Base-by-base conservation (phyloP, 2,113 vertebrate genomes). In the Nymphicus hollandicus region DNA sequence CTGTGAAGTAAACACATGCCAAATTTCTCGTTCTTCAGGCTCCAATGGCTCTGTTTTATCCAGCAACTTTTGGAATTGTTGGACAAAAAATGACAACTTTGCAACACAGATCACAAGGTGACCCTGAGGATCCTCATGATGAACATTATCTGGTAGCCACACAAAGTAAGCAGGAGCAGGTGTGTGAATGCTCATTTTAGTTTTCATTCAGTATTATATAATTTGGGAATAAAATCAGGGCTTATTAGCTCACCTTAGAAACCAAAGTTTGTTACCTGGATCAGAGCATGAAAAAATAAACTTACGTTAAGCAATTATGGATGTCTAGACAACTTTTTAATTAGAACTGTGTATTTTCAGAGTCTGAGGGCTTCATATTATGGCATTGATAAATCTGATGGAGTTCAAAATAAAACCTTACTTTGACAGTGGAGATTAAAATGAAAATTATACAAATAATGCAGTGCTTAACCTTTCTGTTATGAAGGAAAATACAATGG, bases 131-230 rank as follows among this genome's bases (percentile, higher is more conserved):
- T 84, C 99, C 99, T 47, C 99, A 99, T 10, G 99, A 99, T 96
- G 99, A 99, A 15, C 99, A 99, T 91, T 99, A 99, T 95, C 98
- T 99, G 53, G 96, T 99, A 92, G 98, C 98, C 64, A 99, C 99
- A 11, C 99, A 99, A 96, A 99, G 99, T 98, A 99, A 99, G 97
- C 99, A 99, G 91, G 99, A 99, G 80, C 99, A 99, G 98, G 99
- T 99, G 77, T 69, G 86, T 73, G 53, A 93, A 78, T 68, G 28
- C 39, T 88, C 37, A 7, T 89, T 89, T 89, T 78, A 10, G 61
- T 86, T 81, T 90, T 79, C 47, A 49, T 49, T 37, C 79, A 37
- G 20, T 72, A 10, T 84, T 46, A 49, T 37, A 83, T 84, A 90
- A 66, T 10, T 78, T 19, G 11, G 35, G 7, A 83, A 64, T 64